A percentile compares a stretch with the other conserved stretches of the same genome.
phyloP scores from a whole-genome alignment of 2,113 vertebrate species.

The Trichomycterus rosablanca region DNA sequence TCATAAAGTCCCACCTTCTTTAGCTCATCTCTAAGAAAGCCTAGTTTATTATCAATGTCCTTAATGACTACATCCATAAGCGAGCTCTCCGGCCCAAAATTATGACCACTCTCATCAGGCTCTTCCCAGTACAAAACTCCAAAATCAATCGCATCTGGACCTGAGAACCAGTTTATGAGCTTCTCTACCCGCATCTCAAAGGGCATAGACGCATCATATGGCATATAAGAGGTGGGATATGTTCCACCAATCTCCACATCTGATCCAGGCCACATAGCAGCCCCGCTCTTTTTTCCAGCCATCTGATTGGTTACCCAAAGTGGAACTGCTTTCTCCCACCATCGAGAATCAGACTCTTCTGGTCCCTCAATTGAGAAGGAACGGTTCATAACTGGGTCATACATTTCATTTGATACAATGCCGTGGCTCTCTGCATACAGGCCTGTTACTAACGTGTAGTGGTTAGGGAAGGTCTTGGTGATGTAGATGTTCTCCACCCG shows the following conservation, averaged over 20 bases:
- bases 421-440: conserved; percentile 92
- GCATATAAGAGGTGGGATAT: conserved; percentile 73
- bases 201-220: conserved; percentile 74
- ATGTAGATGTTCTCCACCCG: conserved; percentile 82
- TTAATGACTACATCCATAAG: conserved; percentile 72
- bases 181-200: conserved; percentile 77
- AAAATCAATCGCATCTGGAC: conserved; percentile 74
- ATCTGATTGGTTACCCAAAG: conserved; percentile 85
- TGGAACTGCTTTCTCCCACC: conserved; percentile 85
- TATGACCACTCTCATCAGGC: conserved; percentile 79
- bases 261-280: conserved; percentile 89
- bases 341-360: conserved; percentile 71
- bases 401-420: conserved; percentile 88
- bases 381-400: conserved; percentile 73
- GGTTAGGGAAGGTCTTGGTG: conserved; percentile 97
- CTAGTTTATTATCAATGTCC: conserved; percentile 79
- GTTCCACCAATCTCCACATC: conserved; percentile 79
- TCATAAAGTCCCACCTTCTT: conserved; percentile 73
- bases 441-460: conserved; percentile 93
- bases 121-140: conserved; percentile 90
- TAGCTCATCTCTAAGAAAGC: conserved; percentile 77
- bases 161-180: conserved; percentile 80
- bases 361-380: conserved; percentile 79
- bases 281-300: conserved; percentile 75
- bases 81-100: conserved; percentile 76